Base-by-base conservation (phyloP, 30 jellyfish, hydroid and myxozoan species). In the Rhopilema esculentum region DNA sequence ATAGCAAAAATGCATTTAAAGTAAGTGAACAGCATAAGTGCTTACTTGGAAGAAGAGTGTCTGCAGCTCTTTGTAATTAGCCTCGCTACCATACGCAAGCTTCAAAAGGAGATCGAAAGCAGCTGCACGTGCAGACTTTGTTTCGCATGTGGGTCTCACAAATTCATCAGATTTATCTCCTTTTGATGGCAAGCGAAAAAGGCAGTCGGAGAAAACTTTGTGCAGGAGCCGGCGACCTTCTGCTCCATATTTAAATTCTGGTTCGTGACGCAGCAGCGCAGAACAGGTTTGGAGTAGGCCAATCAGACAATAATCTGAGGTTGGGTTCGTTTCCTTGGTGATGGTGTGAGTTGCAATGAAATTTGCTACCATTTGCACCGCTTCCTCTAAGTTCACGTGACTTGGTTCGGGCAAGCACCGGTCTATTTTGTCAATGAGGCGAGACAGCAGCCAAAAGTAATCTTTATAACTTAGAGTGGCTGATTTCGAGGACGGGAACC, bases 221-320 rank as follows among this genome's bases (percentile, higher is more conserved):
- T 70, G 85, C 53, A 95, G 53, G 16, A 95, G 79, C 26, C 27
- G 53, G 27, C 88, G 85, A 1, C 99, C 99, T 28, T 77, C 75
- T 24, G 67, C 75, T 8, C 89, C 77, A 33, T 51, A 68, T 69
- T 95, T 95, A 83, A 95, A 95, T 17, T 16, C 81, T 9, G 91
- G 93, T 48, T 95, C 97, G 75, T 95, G 99, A 16, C 97, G 99
- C 72, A 95, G 49, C 52, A 95, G 73, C 16, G 97, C 85, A 1
- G 99, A 63, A 64, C 99, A 95, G 49, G 95, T 84, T 69, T 95
- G 99, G 65, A 95, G 89, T 78, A 95, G 88, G 15, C 99, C 99
- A 52, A 95, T 84, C 15, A 95, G 83, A 69, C 99, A 95, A 71
- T 89, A 91, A 84, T 95, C 99, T 19, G 93, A 88, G 8, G 85